These are phyloP conservation scores for Pogona vitticeps DNA, from an alignment of 2,113 vertebrate genomes.

Conservation along the genomic window DNA sequence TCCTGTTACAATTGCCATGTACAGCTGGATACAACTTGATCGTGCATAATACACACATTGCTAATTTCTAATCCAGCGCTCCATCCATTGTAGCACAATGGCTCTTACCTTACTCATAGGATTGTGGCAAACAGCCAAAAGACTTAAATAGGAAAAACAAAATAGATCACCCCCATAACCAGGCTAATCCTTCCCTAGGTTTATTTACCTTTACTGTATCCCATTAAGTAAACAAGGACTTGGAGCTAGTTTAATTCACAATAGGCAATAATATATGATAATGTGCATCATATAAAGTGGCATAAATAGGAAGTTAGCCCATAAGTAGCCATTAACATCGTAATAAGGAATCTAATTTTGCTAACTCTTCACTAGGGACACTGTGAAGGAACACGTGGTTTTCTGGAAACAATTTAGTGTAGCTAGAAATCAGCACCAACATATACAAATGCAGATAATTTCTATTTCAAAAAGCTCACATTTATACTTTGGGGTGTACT, in stretches of 20 bases:
- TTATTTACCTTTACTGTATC: not conserved
- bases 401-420: too few relatives aligned
- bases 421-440: not conserved
- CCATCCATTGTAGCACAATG: too few relatives aligned
- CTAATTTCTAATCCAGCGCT: too few relatives aligned
- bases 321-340: not conserved
- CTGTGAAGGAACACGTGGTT: not conserved
- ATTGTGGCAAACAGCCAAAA: not conserved
- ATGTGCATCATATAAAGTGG: not conserved
- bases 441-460: not conserved
- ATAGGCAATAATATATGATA: not conserved
- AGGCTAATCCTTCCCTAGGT: too few relatives aligned
- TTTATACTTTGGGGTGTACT: not conserved
- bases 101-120: not conserved
- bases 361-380: not conserved
- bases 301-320: not conserved
- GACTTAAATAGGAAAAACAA: not conserved
- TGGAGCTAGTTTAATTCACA: not conserved
- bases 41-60: not conserved
- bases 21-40: not conserved
- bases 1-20: too few relatives aligned
- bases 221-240: not conserved
- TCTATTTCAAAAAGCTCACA: not conserved
- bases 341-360: slow-evolving; percentile 7
- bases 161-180: not conserved